Conservation (phyloP, 37 sponge, comb jelly and placozoan genomes). For the Theonella swinhoei region DNA sequence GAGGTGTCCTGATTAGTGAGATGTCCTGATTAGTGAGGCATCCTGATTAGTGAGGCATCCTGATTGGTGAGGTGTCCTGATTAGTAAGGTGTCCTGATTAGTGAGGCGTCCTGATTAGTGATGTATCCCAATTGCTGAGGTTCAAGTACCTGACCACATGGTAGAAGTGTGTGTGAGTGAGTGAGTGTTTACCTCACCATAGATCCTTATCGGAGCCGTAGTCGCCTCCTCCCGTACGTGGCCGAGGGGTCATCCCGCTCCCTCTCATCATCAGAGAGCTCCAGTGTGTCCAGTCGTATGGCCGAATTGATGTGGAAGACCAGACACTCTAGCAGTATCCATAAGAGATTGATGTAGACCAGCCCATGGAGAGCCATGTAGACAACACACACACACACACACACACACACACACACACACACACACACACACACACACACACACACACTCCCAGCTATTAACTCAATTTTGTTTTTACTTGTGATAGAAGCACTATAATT, state of each 20-base stretch:
- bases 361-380: no score
- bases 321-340: neutral
- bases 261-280: neutral
- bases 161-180: no score
- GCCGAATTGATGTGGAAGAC: neutral
- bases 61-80: no score
- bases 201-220: neutral
- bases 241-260: neutral
- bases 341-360: neutral
- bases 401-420: neutral
- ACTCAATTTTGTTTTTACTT: no score
- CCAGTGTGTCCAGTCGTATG: neutral
- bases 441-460: slow-evolving; percentile 1
- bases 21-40: no score
- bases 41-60: no score
- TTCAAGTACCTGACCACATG: no score
- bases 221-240: neutral
- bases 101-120: no score
- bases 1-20: no score
- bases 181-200: neutral
- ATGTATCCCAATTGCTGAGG: no score
- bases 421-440: neutral
- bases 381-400: neutral
- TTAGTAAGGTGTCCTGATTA: no score
- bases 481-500: no score